Percentiles rank a stretch among this genome's conserved stretches.
phyloP scores from a whole-genome alignment of 2,888 invertebrate genomes.

The Troides oblongomaculatus region DNA sequence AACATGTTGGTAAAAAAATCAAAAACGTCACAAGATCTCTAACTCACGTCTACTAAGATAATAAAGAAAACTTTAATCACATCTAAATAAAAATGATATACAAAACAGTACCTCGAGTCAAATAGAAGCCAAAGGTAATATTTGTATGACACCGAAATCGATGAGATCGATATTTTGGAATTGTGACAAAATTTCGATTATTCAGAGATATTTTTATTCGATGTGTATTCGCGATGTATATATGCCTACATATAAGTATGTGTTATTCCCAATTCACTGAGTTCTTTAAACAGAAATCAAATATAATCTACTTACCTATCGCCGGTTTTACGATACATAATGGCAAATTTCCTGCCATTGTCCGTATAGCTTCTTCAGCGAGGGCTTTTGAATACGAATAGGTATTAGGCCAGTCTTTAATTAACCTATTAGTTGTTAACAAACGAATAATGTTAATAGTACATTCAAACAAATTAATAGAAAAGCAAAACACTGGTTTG shows the following conservation, averaged over 20 bases:
- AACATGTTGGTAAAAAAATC: no score
- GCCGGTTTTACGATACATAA: slow-evolving; percentile 30
- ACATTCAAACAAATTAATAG: no score
- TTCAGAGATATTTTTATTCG: no score
- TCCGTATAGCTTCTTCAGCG: slow-evolving; percentile 30
- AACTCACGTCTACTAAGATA: no score
- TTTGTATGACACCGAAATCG: not conserved
- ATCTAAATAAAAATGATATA: not conserved
- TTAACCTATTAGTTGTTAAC: slow-evolving; percentile 20
- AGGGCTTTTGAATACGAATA: slow-evolving; percentile 31
- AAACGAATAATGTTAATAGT: not conserved
- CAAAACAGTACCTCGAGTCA: not conserved
- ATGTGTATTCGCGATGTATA: no score
- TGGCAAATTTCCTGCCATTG: slow-evolving; percentile 25
- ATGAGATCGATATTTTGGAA: not conserved
- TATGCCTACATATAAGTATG: no score
- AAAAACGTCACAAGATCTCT: no score
- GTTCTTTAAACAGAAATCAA: no score
- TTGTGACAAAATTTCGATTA: no score
- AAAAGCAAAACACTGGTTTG: no score
- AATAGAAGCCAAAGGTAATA: not conserved
- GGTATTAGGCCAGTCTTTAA: slow-evolving; percentile 32
- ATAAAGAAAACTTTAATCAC: not conserved
- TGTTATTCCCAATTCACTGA: no score
- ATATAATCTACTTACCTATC: slow-evolving; percentile 25